Base-by-base conservation (phyloP, 2,888 invertebrate genomes). In the Phyllotreta striolata region DNA sequence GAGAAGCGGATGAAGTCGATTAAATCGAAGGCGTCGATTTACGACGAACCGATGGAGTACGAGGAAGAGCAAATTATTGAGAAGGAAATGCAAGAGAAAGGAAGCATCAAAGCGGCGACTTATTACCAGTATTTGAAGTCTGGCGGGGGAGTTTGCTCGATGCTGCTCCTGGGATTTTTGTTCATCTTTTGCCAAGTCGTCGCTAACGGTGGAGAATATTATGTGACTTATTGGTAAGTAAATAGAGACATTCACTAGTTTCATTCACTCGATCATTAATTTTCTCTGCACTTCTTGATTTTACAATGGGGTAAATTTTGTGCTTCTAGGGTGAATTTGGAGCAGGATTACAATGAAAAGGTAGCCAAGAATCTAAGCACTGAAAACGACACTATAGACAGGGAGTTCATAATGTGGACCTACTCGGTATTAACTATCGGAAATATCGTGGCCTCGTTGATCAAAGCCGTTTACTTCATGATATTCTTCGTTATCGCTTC, bases 141-240 rank as follows among this genome's bases (percentile, higher is more conserved):
- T 0, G 88, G 88, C 6, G 85, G 85, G 0, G 84, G 83, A 70
- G 78, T 81, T 40, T 81, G 80, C 40, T 71, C 82, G 4, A 78
- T 85, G 1, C 66, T 81, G 1, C 69, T 83, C 0, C 73, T 88
- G 49, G 67, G 85, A 1, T 63, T 83, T 0, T 72, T 85, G 6
- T 87, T 86, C 70, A 6, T 89, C 0, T 9, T 86, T 9, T 84
- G 89, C 0, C 89, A 90, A 70, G 75, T 80, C 0, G 76, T 85
- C n/a, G 88, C 86, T 1, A 90, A 88, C 64, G 80, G 84, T 0
- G 86, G 86, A 0, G 92, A 92, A 77, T 90, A 85, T 74, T 92
- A 88, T 85, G 84, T 91, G 58, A 87, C 88, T 66, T 88, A 84
- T 75, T 90, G 89, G 89, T 88, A 76, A 82, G 83, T 74, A 39